phyloP scores from a whole-genome alignment of 1,140 invertebrate species.

The Pseudomyrmex cubaensis region DNA sequence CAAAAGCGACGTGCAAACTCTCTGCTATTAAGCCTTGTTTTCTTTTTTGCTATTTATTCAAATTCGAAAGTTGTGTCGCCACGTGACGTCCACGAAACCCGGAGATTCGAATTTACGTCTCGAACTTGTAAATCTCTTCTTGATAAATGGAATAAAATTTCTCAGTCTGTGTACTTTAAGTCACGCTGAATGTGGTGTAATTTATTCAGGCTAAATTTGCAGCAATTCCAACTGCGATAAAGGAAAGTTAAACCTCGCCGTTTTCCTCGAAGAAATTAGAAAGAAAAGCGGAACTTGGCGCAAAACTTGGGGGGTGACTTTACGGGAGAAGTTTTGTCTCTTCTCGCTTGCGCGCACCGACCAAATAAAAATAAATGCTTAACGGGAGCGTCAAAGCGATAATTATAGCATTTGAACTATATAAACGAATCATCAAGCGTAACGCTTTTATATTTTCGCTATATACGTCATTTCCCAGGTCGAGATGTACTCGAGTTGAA shows the following conservation, averaged over 20 bases:
- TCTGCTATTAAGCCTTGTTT: not conserved
- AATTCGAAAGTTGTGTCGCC: slow-evolving; percentile 8
- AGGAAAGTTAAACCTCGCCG: slow-evolving; percentile 43
- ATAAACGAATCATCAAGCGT: slow-evolving; percentile 20
- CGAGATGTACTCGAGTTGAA: not conserved
- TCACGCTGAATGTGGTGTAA: slow-evolving; percentile 41
- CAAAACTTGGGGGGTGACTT: slow-evolving; percentile 41
- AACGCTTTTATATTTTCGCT: not conserved
- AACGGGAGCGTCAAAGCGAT: slow-evolving; percentile 1
- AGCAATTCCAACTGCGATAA: slow-evolving; percentile 53
- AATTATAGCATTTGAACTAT: slow-evolving; percentile 36
- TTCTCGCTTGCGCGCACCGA: not conserved
- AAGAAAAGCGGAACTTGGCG: slow-evolving; percentile 50
- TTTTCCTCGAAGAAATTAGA: slow-evolving; percentile 56
- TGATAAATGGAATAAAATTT: slow-evolving; percentile 59
- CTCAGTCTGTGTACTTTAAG: slow-evolving; percentile 44
- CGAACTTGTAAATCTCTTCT: slow-evolving; percentile 49
- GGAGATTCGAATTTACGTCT: slow-evolving; percentile 31
- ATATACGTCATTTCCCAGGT: not conserved
- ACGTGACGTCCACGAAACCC: not conserved
- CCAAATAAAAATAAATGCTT: slow-evolving; percentile 54
- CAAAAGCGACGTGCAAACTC: too few species aligned
- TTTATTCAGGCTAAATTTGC: slow-evolving; percentile 57
- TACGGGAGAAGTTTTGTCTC: slow-evolving; percentile 41
- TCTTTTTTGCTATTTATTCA: slow-evolving; percentile 2